Conservation (phyloP, 2,113 vertebrate species). For the Vicugna pacos region DNA sequence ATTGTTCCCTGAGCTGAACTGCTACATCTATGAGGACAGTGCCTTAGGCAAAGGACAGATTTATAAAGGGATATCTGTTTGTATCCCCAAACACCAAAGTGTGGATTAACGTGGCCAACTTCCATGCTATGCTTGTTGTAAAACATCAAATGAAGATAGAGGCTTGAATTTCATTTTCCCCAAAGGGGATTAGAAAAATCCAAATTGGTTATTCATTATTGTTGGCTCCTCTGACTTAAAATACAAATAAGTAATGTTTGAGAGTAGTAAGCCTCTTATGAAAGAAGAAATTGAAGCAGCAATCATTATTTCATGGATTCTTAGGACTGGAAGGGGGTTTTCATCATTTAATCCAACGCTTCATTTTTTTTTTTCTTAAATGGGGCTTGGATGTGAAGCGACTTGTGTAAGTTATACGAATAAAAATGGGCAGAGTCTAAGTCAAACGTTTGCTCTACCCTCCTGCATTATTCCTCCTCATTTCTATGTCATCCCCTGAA, state of each 20-base stretch:
- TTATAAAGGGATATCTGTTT: slow-evolving; percentile 3
- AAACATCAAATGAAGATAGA: slow-evolving; percentile 19
- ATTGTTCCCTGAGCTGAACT: slow-evolving; percentile 10
- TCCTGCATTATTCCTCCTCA: background rate
- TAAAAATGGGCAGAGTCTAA: background rate
- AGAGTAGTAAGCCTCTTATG: background rate
- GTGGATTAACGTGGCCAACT: background rate
- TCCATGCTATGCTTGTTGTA: background rate
- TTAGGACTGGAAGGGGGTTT: background rate
- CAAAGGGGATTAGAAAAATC: background rate
- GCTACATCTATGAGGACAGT: background rate
- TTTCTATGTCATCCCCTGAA: background rate
- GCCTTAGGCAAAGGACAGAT: slow-evolving; percentile 11
- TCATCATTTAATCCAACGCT: background rate
- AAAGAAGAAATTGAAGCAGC: slow-evolving; percentile 55
- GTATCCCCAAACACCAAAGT: background rate
- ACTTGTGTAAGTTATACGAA: background rate
- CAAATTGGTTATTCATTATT: background rate
- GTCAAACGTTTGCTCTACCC: background rate
- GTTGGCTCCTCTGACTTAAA: background rate
- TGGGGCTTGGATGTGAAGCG: background rate
- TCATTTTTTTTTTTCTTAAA: background rate
- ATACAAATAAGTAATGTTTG: background rate
- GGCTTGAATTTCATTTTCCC: background rate
- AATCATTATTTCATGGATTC: background rate